These are phyloP conservation scores for Bruchidius siliquastri DNA, from an alignment of 2,888 invertebrate genomes.

Conservation along the genomic window DNA sequence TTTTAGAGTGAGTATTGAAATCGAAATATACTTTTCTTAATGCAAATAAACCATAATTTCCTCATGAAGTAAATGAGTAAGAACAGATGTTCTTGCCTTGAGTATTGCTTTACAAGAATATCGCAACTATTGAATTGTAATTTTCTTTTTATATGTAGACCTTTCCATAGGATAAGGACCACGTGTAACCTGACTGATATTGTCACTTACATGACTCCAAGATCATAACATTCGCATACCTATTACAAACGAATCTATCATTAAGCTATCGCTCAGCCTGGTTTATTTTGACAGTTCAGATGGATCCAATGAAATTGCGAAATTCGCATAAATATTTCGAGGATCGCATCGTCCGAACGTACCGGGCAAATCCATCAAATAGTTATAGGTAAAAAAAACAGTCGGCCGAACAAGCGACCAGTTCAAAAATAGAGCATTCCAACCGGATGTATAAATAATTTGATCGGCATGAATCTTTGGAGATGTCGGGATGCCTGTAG, in stretches of 20 bases:
- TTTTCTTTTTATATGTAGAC: too few relatives aligned
- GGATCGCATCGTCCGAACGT: neutral
- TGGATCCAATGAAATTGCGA: neutral
- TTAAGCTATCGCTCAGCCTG: neutral
- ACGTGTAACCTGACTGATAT: too few relatives aligned
- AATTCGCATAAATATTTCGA: neutral
- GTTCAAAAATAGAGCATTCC: neutral
- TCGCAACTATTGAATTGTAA: too few relatives aligned
- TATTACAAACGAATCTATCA: neutral
- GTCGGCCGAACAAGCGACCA: neutral
- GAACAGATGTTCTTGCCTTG: too few relatives aligned
- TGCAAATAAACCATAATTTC: too few relatives aligned
- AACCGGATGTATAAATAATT: neutral
- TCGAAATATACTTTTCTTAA: too few relatives aligned
- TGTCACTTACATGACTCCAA: neutral
- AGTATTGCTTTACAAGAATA: too few relatives aligned
- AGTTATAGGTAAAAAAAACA: neutral
- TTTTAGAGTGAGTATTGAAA: too few relatives aligned
- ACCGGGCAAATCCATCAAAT: neutral
- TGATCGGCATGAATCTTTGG: neutral
- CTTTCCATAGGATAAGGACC: too few relatives aligned
- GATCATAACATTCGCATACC: neutral
- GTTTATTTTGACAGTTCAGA: neutral
- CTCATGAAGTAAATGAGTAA: too few relatives aligned
- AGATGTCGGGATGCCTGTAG: neutral